Base-by-base conservation (phyloP, 1,140 invertebrate species). In the Meloidogyne floridensis region DNA sequence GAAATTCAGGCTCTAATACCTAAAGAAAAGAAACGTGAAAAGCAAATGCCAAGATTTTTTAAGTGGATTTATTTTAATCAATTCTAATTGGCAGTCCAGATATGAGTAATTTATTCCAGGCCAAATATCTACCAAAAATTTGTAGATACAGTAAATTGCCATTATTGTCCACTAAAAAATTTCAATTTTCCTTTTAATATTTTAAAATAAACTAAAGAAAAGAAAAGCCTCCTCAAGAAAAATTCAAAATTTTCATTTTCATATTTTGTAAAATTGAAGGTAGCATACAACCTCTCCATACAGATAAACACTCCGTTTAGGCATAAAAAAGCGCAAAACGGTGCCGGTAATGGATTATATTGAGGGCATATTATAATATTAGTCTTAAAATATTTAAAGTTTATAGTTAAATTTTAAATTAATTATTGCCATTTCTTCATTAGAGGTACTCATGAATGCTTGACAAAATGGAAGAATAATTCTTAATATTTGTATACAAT, bases 221-320 rank as follows among this genome's bases (percentile, higher is more conserved):
- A 43, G 51, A n/a, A 59, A 9, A 77, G 2, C 10, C 5, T 56
- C 15, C 43, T 20, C 2, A 77, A 8, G 3, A 77, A 54, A 18
- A 15, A 43, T 18, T 59, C 53, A 59, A 80, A 80, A n/a, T 43
- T 53, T 32, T 80, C 77, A 42, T 80, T 71, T 43, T 80, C 77
- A 76, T 80, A 80, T 76, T 80, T 80, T 76, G 72, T 32, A 53
- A 56, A 80, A 6, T 73, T n/a, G 43, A 71, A 76, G 75, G 77
- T 75, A 3, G 77, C 77, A 7, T 80, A 80, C 51, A 80, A 53
- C 15, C 77, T 53, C 18, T 80, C 77, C 43, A 80, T 76, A 9
- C 77, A 80, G 2, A 72, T 80, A 20, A 75, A 32, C 6, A 80
- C 3, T 7, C 77, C 77, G 6, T 53, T 72, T n/a, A 75, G n/a